These are phyloP conservation scores for Crenuchus spilurus DNA, from an alignment of 2,797 vertebrate species.

Conservation along the genomic window DNA sequence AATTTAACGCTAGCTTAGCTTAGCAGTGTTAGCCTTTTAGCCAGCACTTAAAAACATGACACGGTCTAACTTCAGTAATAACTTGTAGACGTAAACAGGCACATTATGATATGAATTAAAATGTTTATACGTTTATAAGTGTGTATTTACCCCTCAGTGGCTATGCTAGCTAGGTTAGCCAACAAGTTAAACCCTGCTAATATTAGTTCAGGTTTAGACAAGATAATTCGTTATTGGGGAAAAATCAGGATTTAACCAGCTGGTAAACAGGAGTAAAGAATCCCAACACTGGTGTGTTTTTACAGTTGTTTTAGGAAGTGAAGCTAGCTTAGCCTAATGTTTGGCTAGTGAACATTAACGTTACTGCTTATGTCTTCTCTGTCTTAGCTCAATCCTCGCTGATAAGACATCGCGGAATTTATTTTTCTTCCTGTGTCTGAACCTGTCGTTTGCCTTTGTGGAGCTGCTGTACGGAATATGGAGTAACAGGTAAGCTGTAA, in stretches of 20 bases:
- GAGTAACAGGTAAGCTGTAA: constrained; percentile 90
- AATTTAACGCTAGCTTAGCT: background rate
- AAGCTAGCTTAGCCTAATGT: too few species aligned
- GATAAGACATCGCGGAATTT: constrained; percentile 95
- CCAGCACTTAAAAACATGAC: background rate
- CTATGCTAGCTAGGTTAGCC: constrained; percentile 16
- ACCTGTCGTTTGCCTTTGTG: constrained; percentile 96
- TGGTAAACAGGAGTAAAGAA: too few species aligned
- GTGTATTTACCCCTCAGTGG: background rate
- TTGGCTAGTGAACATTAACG: too few species aligned
- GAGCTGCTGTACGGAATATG: constrained; percentile 93
- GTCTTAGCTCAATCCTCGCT: constrained; percentile 89
- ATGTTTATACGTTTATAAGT: background rate
- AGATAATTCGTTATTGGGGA: too few species aligned
- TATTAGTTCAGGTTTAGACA: too few species aligned
- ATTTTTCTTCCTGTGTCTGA: constrained; percentile 93
- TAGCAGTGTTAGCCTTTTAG: background rate
- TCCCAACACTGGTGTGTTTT: too few species aligned
- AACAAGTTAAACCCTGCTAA: constrained; percentile 1
- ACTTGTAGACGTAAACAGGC: background rate
- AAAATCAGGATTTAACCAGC: background rate
- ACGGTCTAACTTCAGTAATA: background rate
- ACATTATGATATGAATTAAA: background rate
- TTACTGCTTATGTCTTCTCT: background rate
- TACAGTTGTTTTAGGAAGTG: too few species aligned